phyloP scores from a whole-genome alignment of 2,113 vertebrate species.

The Salminus brasiliensis region DNA sequence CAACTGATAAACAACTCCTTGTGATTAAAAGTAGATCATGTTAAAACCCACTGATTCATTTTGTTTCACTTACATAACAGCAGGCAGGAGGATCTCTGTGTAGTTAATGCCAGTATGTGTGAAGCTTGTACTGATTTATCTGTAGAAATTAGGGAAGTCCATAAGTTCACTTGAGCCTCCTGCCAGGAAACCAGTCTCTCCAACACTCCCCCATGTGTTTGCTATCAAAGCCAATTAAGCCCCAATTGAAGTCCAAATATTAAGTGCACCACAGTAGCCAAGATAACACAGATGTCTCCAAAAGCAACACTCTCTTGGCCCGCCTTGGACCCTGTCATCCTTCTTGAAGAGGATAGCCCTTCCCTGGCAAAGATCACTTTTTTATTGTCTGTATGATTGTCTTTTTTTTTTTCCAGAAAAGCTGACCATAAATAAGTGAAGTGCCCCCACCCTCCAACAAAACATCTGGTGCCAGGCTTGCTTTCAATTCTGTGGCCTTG shows the following conservation, averaged over 20 bases:
- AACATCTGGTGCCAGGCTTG: constrained; percentile 8
- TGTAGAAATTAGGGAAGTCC: constrained; percentile 20
- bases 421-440: neutral
- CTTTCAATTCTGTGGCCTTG: neutral
- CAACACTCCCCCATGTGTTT: constrained; percentile 23
- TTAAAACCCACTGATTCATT: neutral
- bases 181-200: constrained; percentile 16
- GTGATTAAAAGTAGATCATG: neutral
- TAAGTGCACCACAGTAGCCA: constrained; percentile 30
- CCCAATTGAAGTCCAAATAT: constrained; percentile 30
- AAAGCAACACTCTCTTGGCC: constrained; percentile 18
- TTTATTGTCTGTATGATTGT: neutral
- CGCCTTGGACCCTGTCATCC: neutral
- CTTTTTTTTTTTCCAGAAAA: neutral
- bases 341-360: constrained; percentile 6
- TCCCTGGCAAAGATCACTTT: neutral
- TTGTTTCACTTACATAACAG: neutral
- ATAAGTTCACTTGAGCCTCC: constrained; percentile 20
- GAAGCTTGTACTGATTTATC: constrained; percentile 2
- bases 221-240: constrained; percentile 28
- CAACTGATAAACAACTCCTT: neutral
- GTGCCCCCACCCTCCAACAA: neutral
- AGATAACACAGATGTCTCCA: constrained; percentile 27
- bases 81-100: neutral
- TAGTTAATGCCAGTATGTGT: neutral